Base-by-base conservation (phyloP, 2,797 vertebrate genomes). In the Galaxias olidus region DNA sequence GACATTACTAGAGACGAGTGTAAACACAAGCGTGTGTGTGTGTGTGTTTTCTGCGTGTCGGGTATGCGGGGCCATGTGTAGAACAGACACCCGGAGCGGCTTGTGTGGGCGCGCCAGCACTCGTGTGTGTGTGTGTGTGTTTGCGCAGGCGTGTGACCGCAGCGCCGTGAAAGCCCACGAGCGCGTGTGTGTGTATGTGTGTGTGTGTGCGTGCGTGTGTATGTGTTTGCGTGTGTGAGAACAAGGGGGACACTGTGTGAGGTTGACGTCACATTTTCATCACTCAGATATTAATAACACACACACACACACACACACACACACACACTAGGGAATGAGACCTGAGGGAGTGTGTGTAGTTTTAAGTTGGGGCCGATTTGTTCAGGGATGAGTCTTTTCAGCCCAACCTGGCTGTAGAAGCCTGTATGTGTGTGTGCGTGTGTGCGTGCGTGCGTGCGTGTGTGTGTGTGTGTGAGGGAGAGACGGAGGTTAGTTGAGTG, bases 191-290 rank as follows among this genome's bases (percentile, higher is more conserved):
- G 48, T 67, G 56, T 70, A 76, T 78, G 54, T 74, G 18, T 75
- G 68, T 61, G 65, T 65, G 62, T 2, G 41, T 52, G 79, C 78
- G 61, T 76, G 73, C 49, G 53, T 74, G 74, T 69, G 47, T 76
- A 68, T 53, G 69, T 78, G 77, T 66, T 80, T 74, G 30, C 30
- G 77, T 71, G 55, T 59, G 51, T 48, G 65, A 85, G 85, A 89
- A 90, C 91, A 91, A 91, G 83, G 74, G 77, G 57, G 66, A 71
- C 77, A 85, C 84, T 92, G 86, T 92, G 83, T 44, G 68, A 74
- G 68, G 66, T 76, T 87, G 81, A 89, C 73, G 79, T 90, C 84
- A 87, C 63, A 47, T 74, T 88, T 88, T 87, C 86, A 86, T 87
- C 82, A 87, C 79, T 71, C 68, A 15, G 83, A 87, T 85, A 90